These are phyloP conservation scores for Eciton burchellii DNA, from an alignment of 1,140 invertebrate genomes.

Conservation along the genomic window DNA sequence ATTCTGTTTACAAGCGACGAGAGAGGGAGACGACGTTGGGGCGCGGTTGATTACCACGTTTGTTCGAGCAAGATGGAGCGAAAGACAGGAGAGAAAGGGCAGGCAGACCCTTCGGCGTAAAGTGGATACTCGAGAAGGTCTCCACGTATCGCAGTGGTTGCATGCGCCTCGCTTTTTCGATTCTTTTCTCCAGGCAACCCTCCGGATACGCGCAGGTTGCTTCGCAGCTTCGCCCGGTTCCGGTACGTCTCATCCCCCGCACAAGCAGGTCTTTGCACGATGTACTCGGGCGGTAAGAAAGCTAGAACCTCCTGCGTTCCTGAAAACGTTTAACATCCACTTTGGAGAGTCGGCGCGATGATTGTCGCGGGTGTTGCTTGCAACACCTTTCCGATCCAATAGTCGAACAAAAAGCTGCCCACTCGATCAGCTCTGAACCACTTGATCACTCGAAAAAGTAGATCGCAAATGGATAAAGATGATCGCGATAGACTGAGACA, in stretches of 20 bases:
- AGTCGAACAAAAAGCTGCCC: neutral
- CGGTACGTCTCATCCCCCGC: conserved; percentile 45
- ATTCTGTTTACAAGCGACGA: conserved; percentile 68
- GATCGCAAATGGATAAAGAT: neutral
- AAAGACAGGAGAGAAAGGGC: conserved; percentile 7
- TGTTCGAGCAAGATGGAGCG: conserved; percentile 35
- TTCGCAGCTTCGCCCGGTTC: conserved; percentile 72
- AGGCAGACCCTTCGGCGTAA: conserved; percentile 69
- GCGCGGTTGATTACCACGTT: conserved; percentile 75
- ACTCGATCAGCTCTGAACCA: neutral
- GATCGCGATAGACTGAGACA: neutral
- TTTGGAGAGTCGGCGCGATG: neutral
- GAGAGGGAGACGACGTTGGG: conserved; percentile 15
- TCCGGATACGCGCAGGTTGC: conserved; percentile 55
- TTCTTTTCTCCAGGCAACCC: conserved; percentile 58
- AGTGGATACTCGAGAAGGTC: conserved; percentile 77
- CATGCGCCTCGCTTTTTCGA: conserved; percentile 70
- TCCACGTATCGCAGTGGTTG: conserved; percentile 34
- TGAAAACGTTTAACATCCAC: conserved; percentile 52
- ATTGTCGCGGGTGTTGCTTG: neutral
- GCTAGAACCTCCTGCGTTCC: conserved; percentile 34
- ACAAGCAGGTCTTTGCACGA: conserved; percentile 28
- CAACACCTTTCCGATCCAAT: neutral
- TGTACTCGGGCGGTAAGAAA: conserved; percentile 59
- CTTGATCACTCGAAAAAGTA: no score